Conservation (phyloP, 2,797 vertebrate species). For the Oreonectes daqikongensis region DNA sequence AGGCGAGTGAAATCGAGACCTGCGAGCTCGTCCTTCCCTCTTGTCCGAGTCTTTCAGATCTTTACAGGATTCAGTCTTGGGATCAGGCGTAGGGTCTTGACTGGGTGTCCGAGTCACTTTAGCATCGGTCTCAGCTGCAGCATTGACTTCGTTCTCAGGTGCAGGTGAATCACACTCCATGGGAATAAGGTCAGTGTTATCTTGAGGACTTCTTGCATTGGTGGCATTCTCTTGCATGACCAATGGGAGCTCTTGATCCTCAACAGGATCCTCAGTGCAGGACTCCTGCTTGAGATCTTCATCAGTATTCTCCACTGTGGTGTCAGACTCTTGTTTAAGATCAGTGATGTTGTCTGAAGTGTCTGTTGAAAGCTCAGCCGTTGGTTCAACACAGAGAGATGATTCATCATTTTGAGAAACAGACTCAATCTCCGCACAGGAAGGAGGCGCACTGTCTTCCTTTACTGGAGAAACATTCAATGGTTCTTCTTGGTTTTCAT, state of each 20-base stretch:
- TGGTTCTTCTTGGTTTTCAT: neutral
- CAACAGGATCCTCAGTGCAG: neutral
- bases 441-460: constrained; percentile 9
- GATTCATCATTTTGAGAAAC: constrained; percentile 13
- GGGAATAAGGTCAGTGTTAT: constrained; percentile 84
- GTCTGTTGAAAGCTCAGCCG: neutral
- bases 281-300: constrained; percentile 13
- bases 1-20: constrained; percentile 93
- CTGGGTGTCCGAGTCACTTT: constrained; percentile 55
- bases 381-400: neutral
- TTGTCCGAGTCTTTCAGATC: constrained; percentile 68
- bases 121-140: constrained; percentile 59
- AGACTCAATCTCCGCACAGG: constrained; percentile 7
- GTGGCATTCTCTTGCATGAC: neutral
- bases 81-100: constrained; percentile 51
- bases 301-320: constrained; percentile 22
- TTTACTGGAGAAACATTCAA: neutral
- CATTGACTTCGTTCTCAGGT: constrained; percentile 78
- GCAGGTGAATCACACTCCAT: constrained; percentile 91
- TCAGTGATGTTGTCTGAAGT: constrained; percentile 9
- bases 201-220: constrained; percentile 64
- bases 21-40: constrained; percentile 81
- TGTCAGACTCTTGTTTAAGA: constrained; percentile 17
- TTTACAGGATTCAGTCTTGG: constrained; percentile 39
- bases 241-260: neutral